A percentile compares a stretch with the other conserved stretches of the same genome.
phyloP scores from a whole-genome alignment of 2,797 vertebrate genomes.

The Danio albolineatus region DNA sequence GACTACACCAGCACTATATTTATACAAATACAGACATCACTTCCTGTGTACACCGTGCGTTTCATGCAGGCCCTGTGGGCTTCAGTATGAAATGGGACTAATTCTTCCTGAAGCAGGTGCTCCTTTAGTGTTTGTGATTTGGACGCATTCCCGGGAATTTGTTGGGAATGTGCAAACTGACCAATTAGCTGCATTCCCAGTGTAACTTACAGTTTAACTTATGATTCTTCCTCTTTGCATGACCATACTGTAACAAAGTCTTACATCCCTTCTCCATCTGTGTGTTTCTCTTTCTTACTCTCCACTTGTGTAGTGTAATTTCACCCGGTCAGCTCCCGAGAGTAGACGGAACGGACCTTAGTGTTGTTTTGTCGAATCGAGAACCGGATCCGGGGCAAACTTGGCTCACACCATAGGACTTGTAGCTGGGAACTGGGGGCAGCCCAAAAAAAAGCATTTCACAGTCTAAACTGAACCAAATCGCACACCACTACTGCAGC shows the following conservation, averaged over 20 bases:
- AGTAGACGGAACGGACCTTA: slow-evolving; percentile 31
- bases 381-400: slow-evolving; percentile 72
- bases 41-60: background rate
- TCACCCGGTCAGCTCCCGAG: slow-evolving; percentile 41
- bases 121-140: slow-evolving; percentile 32
- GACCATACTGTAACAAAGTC: slow-evolving; percentile 41
- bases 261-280: slow-evolving; percentile 47
- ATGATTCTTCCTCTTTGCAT: slow-evolving; percentile 54
- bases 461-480: slow-evolving; percentile 40
- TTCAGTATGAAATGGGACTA: slow-evolving; percentile 31
- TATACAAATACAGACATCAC: slow-evolving; percentile 3
- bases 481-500: slow-evolving; percentile 10
- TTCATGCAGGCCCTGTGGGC: slow-evolving; percentile 17
- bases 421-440: slow-evolving; percentile 55
- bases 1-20: background rate
- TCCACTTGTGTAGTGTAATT: slow-evolving; percentile 41
- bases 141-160: slow-evolving; percentile 16
- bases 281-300: slow-evolving; percentile 36
- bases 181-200: slow-evolving; percentile 7
- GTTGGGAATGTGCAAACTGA: slow-evolving; percentile 9
- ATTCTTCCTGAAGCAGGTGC: slow-evolving; percentile 37
- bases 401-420: slow-evolving; percentile 78
- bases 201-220: slow-evolving; percentile 50
- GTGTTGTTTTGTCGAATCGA: slow-evolving; percentile 67
- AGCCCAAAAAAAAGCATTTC: slow-evolving; percentile 19